A percentile compares a stretch with the other conserved stretches of the same genome.
These are phyloP conservation scores for Phyllostomus hastatus DNA, from an alignment of 2,113 vertebrate genomes.

Conservation along the genomic window DNA sequence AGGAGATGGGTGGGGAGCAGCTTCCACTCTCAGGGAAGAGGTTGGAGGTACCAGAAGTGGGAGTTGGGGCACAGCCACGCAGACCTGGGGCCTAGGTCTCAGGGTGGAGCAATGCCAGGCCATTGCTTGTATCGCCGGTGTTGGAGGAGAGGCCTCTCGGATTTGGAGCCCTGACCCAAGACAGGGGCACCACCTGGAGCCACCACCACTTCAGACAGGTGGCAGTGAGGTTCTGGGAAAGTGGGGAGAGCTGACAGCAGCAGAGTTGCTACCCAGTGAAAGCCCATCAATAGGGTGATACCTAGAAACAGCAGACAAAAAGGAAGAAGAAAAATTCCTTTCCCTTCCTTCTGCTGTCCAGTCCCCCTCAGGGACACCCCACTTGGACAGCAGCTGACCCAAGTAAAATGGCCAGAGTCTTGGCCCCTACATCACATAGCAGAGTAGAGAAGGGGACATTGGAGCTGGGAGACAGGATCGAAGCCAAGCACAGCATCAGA, in stretches of 20 bases:
- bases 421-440: neutral
- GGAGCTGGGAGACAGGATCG: no score
- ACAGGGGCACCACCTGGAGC: neutral
- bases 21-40: neutral
- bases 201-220: neutral
- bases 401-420: neutral
- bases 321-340: neutral
- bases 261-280: neutral
- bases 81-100: neutral
- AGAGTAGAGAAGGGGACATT: neutral
- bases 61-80: neutral
- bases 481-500: neutral
- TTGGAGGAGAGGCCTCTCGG: neutral
- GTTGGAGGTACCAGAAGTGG: neutral
- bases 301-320: neutral
- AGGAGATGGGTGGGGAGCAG: neutral
- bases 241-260: neutral
- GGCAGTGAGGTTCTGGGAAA: neutral
- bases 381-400: neutral
- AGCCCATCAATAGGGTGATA: neutral
- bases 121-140: no score
- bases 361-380: neutral
- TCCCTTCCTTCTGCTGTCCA: neutral
- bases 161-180: neutral
- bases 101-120: neutral